A percentile compares a stretch with the other conserved stretches of the same genome.
phyloP scores from a whole-genome alignment of 2,113 vertebrate species.

The Hoplias malabaricus region DNA sequence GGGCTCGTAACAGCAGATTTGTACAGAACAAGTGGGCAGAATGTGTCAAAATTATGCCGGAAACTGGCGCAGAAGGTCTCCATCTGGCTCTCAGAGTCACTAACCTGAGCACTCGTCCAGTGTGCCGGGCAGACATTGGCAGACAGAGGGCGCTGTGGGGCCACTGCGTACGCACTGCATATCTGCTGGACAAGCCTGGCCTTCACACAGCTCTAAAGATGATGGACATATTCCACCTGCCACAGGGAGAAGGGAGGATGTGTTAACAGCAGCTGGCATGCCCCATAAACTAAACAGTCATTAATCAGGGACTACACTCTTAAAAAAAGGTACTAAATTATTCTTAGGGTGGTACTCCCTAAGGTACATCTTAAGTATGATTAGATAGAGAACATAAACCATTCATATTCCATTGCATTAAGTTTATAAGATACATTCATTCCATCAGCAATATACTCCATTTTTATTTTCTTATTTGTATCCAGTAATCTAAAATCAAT shows the following conservation, averaged over 20 bases:
- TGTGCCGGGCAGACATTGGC: conserved; percentile 89
- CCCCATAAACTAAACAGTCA: neutral
- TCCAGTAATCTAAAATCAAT: no score
- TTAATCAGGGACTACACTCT: no score
- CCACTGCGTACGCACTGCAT: conserved; percentile 92
- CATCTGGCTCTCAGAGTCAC: neutral
- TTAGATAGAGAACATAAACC: no score
- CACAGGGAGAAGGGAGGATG: neutral
- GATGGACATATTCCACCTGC: conserved; percentile 85
- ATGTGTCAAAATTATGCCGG: neutral
- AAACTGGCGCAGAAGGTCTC: neutral
- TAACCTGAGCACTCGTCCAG: conserved; percentile 91
- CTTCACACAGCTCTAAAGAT: conserved; percentile 83
- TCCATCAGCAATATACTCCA: no score
- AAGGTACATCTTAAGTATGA: no score
- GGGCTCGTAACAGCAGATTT: no score
- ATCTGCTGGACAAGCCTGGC: conserved; percentile 89
- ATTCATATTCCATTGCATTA: no score
- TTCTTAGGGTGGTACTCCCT: no score
- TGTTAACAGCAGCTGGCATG: no score
- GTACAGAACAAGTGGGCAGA: neutral
- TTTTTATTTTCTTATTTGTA: no score
- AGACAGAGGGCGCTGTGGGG: conserved; percentile 86
- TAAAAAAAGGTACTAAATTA: no score
- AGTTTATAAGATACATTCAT: no score